Conservation (phyloP, 2,888 invertebrate species). For the Nezara viridula region DNA sequence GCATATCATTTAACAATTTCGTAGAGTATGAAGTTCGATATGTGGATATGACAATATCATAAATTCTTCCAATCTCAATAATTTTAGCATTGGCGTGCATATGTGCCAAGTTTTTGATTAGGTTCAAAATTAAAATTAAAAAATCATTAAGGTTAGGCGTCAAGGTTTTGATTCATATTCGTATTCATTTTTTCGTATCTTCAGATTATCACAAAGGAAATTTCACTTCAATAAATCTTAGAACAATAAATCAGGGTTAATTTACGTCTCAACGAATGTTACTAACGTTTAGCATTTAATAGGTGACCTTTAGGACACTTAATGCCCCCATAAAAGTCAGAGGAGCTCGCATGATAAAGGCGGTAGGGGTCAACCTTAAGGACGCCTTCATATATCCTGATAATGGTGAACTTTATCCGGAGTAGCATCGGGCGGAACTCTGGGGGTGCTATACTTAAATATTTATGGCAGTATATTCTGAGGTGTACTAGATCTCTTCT, state of each 20-base stretch:
- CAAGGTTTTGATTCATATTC: too few species aligned
- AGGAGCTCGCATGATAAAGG: slow-evolving; percentile 15
- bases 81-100: too few species aligned
- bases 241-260: background rate
- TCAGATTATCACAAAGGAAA: too few species aligned
- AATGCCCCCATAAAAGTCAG: slow-evolving; percentile 24
- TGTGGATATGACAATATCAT: too few species aligned
- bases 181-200: too few species aligned
- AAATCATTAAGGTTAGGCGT: too few species aligned
- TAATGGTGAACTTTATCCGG: slow-evolving; percentile 30
- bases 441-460: background rate
- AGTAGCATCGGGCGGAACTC: background rate
- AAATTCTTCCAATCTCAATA: too few species aligned
- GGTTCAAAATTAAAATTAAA: too few species aligned
- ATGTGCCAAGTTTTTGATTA: too few species aligned
- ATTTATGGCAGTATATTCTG: background rate
- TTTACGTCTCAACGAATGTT: background rate
- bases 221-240: background rate
- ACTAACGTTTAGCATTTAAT: background rate
- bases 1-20: too few species aligned
- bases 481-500: background rate
- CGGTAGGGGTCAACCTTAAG: background rate
- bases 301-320: background rate
- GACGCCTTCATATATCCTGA: slow-evolving; percentile 25
- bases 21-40: too few species aligned